Percentiles rank a stretch among this genome's conserved stretches.
Evolutionary conservation across 2,797 vertebrate genomes (phyloP).

Genomic region (Gymnothorax javanicus): DNA sequence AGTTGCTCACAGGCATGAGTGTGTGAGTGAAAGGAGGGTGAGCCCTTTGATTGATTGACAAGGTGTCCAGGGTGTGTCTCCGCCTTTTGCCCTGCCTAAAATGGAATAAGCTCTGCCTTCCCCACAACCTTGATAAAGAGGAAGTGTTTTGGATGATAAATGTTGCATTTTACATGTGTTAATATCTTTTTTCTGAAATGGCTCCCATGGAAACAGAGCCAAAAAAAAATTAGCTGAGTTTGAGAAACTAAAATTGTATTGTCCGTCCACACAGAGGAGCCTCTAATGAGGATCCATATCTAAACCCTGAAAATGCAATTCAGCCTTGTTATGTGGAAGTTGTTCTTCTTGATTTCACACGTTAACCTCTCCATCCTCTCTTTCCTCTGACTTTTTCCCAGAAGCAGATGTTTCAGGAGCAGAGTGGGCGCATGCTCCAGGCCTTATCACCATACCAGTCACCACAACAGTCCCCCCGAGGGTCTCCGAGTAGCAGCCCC

Average conservation of each 20-base stretch:
- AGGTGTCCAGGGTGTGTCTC: no score
- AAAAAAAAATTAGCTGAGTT: not conserved
- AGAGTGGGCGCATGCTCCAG: conserved; percentile 91
- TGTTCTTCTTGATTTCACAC: not conserved
- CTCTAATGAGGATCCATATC: not conserved
- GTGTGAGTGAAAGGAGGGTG: no score
- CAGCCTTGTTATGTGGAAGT: not conserved
- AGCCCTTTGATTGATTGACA: no score
- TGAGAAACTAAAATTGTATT: not conserved
- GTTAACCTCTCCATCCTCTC: not conserved
- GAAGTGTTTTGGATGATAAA: no score
- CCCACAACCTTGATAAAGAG: no score
- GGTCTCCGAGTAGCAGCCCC: conserved; percentile 76
- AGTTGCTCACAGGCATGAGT: no score
- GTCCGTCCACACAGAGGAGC: not conserved
- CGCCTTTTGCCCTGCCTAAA: no score
- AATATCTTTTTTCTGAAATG: not conserved
- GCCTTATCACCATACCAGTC: conserved; percentile 92
- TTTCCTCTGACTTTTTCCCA: conserved; percentile 14
- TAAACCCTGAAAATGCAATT: not conserved
- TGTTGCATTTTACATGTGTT: not conserved
- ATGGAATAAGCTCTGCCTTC: no score
- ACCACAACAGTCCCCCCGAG: conserved; percentile 76
- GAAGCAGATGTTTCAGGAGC: conserved; percentile 92
- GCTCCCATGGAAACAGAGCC: not conserved